Evolutionary conservation across 2,113 vertebrate species (phyloP).

Genomic region (Ptilonorhynchus violaceus): DNA sequence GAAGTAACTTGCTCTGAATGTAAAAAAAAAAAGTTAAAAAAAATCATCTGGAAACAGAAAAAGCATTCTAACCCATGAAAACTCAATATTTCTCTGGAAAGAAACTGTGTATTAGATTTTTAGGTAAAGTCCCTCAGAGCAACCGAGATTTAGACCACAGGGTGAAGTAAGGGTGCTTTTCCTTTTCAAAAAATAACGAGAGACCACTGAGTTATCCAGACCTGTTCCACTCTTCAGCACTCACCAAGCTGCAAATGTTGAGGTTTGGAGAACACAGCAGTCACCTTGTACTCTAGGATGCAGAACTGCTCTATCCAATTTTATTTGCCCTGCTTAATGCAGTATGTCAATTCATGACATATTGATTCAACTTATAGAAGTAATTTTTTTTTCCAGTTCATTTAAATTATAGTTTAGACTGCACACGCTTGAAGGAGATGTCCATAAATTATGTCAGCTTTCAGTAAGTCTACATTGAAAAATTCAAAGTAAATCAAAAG

Average conservation of each 20-base stretch:
- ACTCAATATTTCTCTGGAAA: background rate
- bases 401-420: conserved; percentile 38
- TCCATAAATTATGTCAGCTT: conserved; percentile 33
- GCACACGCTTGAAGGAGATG: background rate
- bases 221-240: background rate
- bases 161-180: background rate
- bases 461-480: conserved; percentile 34
- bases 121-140: background rate
- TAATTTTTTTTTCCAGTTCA: background rate
- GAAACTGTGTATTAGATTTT: background rate
- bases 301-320: conserved; percentile 5
- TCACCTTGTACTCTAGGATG: conserved; percentile 9
- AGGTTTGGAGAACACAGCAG: background rate
- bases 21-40: background rate
- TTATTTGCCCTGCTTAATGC: conserved; percentile 4
- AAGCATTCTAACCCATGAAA: background rate
- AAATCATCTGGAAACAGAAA: background rate
- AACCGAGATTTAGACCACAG: background rate
- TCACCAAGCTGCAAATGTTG: background rate
- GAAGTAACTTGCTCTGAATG: background rate
- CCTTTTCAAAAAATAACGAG: background rate
- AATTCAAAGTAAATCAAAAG: conserved; percentile 31
- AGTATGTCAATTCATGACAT: conserved; percentile 5
- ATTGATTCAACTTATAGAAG: background rate
- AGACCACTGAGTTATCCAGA: background rate